Conservation (phyloP, 2,797 vertebrate genomes). For the Gymnothorax reevesii region DNA sequence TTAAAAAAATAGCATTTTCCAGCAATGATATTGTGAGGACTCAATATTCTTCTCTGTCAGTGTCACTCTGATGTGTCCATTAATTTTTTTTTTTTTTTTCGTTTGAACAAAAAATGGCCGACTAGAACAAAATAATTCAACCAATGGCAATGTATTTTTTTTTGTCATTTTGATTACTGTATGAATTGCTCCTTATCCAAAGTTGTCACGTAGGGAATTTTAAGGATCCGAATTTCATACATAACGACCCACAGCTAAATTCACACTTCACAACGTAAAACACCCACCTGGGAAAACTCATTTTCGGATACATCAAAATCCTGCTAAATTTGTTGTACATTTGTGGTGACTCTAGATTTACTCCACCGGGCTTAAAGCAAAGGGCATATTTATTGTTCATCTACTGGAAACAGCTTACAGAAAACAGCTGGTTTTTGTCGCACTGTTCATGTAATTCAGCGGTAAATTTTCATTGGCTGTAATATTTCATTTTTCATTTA, state of each 20-base stretch:
- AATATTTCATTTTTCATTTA: constrained; percentile 9
- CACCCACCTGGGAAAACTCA: neutral
- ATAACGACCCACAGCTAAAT: neutral
- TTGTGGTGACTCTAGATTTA: neutral
- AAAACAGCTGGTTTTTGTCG: neutral
- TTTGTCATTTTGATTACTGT: neutral
- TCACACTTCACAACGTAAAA: neutral
- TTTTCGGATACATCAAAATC: neutral
- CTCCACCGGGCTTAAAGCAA: neutral
- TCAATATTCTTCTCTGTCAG: neutral
- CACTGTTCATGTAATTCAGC: neutral
- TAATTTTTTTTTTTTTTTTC: neutral
- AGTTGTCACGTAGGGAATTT: neutral
- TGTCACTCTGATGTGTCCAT: neutral
- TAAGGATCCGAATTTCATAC: neutral
- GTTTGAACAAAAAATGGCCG: neutral
- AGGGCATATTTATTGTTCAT: neutral
- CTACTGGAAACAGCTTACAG: constrained; percentile 4
- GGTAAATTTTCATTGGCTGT: constrained; percentile 16
- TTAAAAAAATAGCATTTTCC: neutral
- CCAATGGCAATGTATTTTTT: neutral
- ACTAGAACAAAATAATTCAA: neutral
- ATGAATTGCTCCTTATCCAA: neutral
- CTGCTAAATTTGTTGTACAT: neutral
- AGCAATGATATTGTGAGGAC: neutral